These are phyloP conservation scores for Drosophila acutilabella DNA, from an alignment of 2,888 invertebrate species.

Conservation along the genomic window DNA sequence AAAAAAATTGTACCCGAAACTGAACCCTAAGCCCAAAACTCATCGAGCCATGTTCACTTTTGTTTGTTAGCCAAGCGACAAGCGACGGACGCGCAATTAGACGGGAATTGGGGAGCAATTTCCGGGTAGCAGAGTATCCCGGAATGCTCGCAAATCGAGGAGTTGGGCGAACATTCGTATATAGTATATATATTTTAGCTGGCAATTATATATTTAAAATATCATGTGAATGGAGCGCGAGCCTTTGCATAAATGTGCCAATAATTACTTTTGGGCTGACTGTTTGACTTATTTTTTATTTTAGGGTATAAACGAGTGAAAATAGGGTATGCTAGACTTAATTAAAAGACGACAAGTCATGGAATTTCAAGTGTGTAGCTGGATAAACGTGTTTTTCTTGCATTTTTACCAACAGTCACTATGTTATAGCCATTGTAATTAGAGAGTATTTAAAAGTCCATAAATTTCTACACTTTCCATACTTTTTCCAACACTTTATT, in stretches of 20 bases:
- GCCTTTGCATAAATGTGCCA: conserved; percentile 76
- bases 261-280: conserved; percentile 69
- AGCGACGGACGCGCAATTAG: conserved; percentile 60
- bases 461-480: background rate
- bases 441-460: conserved; percentile 5
- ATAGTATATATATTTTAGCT: conserved; percentile 39
- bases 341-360: too few relatives aligned
- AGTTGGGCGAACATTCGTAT: background rate
- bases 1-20: conserved; percentile 8
- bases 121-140: background rate
- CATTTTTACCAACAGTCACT: too few relatives aligned
- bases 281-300: conserved; percentile 42
- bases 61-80: conserved; percentile 61
- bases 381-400: too few relatives aligned
- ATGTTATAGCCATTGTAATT: too few relatives aligned
- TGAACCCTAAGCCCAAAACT: conserved; percentile 32
- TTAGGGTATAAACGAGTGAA: background rate
- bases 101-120: conserved; percentile 42
- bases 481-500: conserved; percentile 4
- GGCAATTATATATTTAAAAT: conserved; percentile 73
- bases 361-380: too few relatives aligned
- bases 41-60: conserved; percentile 53
- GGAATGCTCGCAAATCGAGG: background rate
- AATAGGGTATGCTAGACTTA: background rate
- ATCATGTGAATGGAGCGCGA: conserved; percentile 58